Conservation (phyloP, 2,113 vertebrate species). For the Channa argus region DNA sequence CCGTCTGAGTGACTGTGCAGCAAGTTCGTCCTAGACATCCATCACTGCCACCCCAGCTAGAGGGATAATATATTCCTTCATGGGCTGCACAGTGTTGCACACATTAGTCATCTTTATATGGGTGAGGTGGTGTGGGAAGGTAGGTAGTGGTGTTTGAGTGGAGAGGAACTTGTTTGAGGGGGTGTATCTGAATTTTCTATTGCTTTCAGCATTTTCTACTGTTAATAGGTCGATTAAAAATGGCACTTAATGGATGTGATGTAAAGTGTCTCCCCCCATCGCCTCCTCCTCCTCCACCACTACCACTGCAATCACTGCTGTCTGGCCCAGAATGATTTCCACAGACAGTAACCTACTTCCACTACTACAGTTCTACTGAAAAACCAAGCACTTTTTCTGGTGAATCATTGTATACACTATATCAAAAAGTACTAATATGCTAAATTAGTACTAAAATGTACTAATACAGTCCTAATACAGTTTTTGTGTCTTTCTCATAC, state of each 20-base stretch:
- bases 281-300: not conserved
- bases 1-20: slow-evolving; percentile 62
- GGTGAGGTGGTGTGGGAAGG: not conserved
- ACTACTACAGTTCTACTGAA: slow-evolving; percentile 12
- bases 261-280: not conserved
- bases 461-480: too few relatives aligned
- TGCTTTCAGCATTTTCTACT: slow-evolving; percentile 46
- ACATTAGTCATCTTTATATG: slow-evolving; percentile 72
- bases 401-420: too few relatives aligned
- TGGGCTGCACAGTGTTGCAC: slow-evolving; percentile 26
- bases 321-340: not conserved
- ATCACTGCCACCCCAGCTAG: slow-evolving; percentile 69
- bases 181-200: slow-evolving; percentile 49
- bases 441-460: too few relatives aligned
- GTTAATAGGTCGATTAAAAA: slow-evolving; percentile 42
- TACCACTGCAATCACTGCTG: not conserved
- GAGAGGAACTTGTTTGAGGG: slow-evolving; percentile 15
- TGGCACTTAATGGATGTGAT: slow-evolving; percentile 50
- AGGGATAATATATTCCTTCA: slow-evolving; percentile 68
- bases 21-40: slow-evolving; percentile 56
- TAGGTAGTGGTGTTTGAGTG: not conserved
- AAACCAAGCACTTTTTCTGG: not conserved
- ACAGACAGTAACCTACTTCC: slow-evolving; percentile 20
- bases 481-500: too few relatives aligned
- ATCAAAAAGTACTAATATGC: too few relatives aligned